Evolutionary conservation across 23 tunicate genomes (phyloP).

Genomic region (Ascidia mentula): DNA sequence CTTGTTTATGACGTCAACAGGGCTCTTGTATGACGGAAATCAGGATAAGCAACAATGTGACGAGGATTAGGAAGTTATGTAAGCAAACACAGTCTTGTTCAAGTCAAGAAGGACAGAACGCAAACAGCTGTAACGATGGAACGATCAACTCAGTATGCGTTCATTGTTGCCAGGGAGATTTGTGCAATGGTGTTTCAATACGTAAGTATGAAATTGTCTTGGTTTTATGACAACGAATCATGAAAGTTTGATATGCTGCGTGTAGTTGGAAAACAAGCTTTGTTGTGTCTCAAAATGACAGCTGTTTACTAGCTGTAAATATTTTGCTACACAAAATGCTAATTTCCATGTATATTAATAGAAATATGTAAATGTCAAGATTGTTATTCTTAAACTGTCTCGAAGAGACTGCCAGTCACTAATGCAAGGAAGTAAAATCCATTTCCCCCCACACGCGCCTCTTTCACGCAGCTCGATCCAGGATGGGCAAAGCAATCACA

Average conservation of each 20-base stretch:
- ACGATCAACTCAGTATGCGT: slow-evolving; percentile 18
- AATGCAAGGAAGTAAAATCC: too few species aligned
- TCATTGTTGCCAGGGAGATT: slow-evolving; percentile 18
- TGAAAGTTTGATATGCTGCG: background rate
- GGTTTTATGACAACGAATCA: background rate
- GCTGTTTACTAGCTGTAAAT: too few species aligned
- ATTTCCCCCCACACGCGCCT: too few species aligned
- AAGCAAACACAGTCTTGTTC: slow-evolving; percentile 26
- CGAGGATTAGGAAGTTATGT: slow-evolving; percentile 19
- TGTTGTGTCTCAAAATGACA: too few species aligned
- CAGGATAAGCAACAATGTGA: slow-evolving; percentile 6
- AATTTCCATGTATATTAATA: too few species aligned
- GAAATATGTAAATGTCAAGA: too few species aligned
- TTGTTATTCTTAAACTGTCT: too few species aligned
- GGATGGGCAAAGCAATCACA: too few species aligned
- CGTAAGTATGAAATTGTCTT: background rate
- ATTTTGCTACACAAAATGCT: too few species aligned
- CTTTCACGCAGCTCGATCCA: too few species aligned
- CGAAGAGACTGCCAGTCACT: too few species aligned
- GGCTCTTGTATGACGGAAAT: slow-evolving; percentile 25
- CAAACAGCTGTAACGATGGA: slow-evolving; percentile 11
- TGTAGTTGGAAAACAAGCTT: background rate
- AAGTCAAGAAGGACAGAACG: slow-evolving; percentile 10
- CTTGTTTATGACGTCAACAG: slow-evolving; percentile 6
- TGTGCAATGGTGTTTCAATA: background rate